These are phyloP conservation scores for Spheniscus mendiculus DNA, from an alignment of 2,113 vertebrate species.

Conservation along the genomic window DNA sequence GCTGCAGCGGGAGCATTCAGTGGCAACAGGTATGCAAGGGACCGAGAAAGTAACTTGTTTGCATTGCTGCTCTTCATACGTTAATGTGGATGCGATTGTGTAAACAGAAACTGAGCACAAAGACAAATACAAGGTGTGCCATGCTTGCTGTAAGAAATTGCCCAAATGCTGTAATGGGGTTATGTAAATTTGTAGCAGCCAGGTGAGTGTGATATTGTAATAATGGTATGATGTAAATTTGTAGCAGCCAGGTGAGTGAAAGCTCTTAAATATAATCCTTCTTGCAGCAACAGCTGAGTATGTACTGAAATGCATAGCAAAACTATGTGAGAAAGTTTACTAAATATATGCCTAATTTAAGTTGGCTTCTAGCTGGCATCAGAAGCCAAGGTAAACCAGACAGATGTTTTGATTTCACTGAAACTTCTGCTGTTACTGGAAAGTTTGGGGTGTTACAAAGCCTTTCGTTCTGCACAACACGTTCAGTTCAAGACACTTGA, in stretches of 20 bases:
- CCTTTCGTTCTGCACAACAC: neutral
- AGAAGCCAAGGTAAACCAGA: neutral
- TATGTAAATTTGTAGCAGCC: neutral
- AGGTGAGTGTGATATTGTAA: neutral
- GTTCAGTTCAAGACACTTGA: neutral
- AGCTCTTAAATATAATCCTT: neutral
- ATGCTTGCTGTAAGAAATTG: neutral
- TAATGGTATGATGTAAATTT: neutral
- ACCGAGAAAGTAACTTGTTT: accelerated
- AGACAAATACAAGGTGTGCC: neutral
- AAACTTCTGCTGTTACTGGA: neutral
- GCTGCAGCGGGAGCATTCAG: accelerated
- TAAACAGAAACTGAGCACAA: neutral
- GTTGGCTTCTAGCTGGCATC: neutral
- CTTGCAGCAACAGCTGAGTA: neutral
- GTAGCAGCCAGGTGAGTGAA: neutral
- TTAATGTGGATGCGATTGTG: accelerated
- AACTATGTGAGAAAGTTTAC: neutral
- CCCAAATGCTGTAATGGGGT: neutral
- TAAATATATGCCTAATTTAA: neutral
- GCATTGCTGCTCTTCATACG: accelerated
- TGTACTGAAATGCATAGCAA: neutral
- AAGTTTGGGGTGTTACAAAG: neutral
- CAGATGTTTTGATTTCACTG: neutral
- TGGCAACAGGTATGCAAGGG: neutral